Evolutionary conservation across 1,140 invertebrate genomes (phyloP), one percentile per base, ranked within the genome.

Genomic region (Drepana arcuata): DNA sequence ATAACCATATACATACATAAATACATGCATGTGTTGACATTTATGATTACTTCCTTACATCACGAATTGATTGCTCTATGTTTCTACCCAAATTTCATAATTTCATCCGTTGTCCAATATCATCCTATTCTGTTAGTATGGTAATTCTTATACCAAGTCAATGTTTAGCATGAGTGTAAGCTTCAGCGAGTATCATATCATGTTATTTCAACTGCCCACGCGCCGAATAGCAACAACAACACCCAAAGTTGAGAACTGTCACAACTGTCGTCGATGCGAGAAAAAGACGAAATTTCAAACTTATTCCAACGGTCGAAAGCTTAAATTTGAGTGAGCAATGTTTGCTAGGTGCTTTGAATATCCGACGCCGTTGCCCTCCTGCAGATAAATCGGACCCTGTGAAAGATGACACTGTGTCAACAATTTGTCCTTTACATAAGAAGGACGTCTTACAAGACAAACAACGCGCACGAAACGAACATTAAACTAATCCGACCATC

Each of bases 391-490:
- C 56, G 53, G 63, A 50, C 52, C 54, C 58, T 49, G 57, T 68
- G 71, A 75, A 75, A 75, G 60, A 64, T 63, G 69, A 74, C 58
- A 74, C 75, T 69, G 45, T 56, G 64, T 74, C 65, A 77, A 78
- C 73, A 81, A 81, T 72, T 78, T 77, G 77, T 74, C 61, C 57
- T 52, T 58, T 67, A 52, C 54, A 52, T 55, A 52, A 64, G 47
- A 35, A 55, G 53, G 48, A 59, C 60, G 63, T 41, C 58, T 73
- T 64, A 62, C 70, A 68, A 81, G 43, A 69, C 51, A 81, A 81
- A 81, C 70, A 81, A 43, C 51, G 55, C 67, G 70, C 70, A 81
- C 77, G 72, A 78, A 81, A 68, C 61, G 66, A 64, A 74, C 67
- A 74, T 78, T 66, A 70, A 52, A 39, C 65, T 81, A 79, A 81